Conservation (phyloP, 2,113 vertebrate species). For the Bubalus kerabau region DNA sequence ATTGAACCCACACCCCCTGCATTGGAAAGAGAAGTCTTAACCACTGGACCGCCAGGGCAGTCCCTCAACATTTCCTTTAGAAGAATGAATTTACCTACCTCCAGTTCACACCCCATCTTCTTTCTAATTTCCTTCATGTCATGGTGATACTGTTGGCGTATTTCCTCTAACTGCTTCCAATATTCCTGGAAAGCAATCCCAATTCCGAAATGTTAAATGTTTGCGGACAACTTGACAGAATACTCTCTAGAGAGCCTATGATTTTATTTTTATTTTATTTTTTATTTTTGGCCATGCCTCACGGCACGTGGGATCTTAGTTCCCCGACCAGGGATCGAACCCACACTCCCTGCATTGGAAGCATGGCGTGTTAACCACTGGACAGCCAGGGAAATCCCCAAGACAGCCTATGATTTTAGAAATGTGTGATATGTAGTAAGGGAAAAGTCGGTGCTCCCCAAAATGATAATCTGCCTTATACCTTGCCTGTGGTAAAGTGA, state of each 20-base stretch:
- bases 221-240: background rate
- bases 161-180: slow-evolving; percentile 85
- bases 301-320: background rate
- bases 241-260: background rate
- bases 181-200: slow-evolving; percentile 84
- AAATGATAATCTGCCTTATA: background rate
- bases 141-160: slow-evolving; percentile 88
- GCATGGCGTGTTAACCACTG: background rate
- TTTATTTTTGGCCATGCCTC: background rate
- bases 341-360: background rate
- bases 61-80: background rate
- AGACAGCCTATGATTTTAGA: background rate
- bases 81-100: slow-evolving; percentile 77
- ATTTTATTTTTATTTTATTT: background rate
- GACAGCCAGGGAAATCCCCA: background rate
- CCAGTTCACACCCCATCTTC: slow-evolving; percentile 74
- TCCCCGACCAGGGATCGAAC: background rate
- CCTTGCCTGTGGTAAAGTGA: background rate
- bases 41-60: background rate
- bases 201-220: background rate
- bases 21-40: background rate
- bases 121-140: slow-evolving; percentile 83
- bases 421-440: background rate
- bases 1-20: background rate
- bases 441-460: background rate